These are phyloP conservation scores for Paratilapia polleni DNA, from an alignment of 2,113 vertebrate species.

Conservation along the genomic window DNA sequence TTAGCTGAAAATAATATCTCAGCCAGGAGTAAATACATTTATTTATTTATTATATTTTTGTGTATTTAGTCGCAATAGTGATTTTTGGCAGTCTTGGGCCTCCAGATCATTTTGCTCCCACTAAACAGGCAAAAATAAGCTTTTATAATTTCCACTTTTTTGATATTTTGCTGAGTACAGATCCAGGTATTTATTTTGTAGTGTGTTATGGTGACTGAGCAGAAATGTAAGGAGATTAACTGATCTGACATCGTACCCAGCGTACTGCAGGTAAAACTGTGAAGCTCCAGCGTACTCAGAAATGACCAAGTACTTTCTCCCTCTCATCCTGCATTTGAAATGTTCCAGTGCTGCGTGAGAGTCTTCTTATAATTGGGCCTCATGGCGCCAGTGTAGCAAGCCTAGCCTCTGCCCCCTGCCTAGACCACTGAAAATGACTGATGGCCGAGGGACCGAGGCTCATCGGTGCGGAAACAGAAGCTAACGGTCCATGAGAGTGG, in stretches of 20 bases:
- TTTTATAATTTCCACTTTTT: background rate
- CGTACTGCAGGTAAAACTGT: background rate
- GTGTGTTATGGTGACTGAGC: background rate
- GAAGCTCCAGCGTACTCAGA: background rate
- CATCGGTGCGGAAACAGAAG: constrained; percentile 57
- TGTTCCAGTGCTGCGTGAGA: constrained; percentile 8
- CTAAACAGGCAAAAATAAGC: background rate
- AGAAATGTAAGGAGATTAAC: background rate
- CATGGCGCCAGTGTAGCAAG: constrained; percentile 31
- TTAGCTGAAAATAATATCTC: no score
- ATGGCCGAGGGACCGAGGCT: constrained; percentile 54
- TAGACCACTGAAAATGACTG: constrained; percentile 49
- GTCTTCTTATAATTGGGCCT: constrained; percentile 59
- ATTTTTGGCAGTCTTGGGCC: background rate
- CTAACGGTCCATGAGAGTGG: constrained; percentile 67
- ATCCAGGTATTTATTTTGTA: background rate
- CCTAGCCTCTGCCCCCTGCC: constrained; percentile 38
- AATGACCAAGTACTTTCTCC: background rate
- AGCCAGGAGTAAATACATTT: background rate
- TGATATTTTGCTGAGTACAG: background rate
- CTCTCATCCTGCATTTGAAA: constrained; percentile 1
- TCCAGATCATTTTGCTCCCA: background rate
- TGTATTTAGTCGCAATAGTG: background rate
- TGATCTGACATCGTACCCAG: background rate
- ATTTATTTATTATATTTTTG: background rate